phyloP scores from a whole-genome alignment of 2,797 vertebrate species.

The Acanthis flammea region DNA sequence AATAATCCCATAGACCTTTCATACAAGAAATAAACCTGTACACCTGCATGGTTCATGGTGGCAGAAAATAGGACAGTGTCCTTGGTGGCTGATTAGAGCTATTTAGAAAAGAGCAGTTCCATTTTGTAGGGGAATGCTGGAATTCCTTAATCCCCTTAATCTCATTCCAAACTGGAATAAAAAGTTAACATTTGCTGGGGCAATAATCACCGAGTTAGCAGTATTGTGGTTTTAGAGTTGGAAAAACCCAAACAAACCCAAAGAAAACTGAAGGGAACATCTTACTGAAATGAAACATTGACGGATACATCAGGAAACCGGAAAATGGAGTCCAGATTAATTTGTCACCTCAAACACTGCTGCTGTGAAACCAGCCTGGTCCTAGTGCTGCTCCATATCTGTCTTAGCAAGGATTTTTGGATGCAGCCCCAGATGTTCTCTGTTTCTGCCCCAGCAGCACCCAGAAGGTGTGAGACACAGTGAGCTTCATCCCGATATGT shows the following conservation, averaged over 20 bases:
- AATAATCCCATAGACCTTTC: background rate
- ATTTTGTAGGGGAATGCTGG: background rate
- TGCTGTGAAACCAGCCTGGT: background rate
- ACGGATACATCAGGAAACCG: background rate
- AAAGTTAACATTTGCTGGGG: background rate
- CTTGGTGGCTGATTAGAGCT: background rate
- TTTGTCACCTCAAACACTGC: background rate
- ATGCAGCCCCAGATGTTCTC: background rate
- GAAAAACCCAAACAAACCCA: background rate
- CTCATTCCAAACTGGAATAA: background rate
- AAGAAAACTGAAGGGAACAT: background rate
- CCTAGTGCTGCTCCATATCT: background rate
- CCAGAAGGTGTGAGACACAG: rapidly evolving
- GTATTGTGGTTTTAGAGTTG: too few species aligned
- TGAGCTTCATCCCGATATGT: background rate
- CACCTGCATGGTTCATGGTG: background rate
- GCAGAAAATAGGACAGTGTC: background rate
- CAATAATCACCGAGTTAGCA: background rate
- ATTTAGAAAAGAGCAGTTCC: background rate
- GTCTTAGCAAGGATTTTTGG: background rate
- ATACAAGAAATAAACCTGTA: background rate
- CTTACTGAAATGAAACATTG: background rate
- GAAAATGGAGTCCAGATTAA: background rate
- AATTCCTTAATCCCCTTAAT: background rate
- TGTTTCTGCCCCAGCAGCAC: background rate